Evolutionary conservation across 2,797 vertebrate species (phyloP), one percentile per base, ranked within the genome.

Genomic region (Etheostoma nigrum): DNA sequence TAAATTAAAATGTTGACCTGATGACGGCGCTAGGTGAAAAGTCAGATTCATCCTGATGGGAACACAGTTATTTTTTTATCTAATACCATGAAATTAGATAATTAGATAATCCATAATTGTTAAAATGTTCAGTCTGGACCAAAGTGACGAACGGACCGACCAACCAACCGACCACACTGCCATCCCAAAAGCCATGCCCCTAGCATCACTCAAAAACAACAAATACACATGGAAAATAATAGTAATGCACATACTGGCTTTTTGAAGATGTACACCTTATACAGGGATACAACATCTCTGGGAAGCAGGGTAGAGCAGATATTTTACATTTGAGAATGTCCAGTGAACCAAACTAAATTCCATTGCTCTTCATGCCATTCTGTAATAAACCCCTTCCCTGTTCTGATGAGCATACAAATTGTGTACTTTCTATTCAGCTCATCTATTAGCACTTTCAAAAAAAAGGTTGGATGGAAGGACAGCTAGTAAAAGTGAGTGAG

Each of bases 391-490:
- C 0, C 18, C 4, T 61, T 61, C 6, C 7, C 16, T n/a, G 4
- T 25, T 58, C 3, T 0, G 4, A 67, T 63, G 5, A 36, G 19
- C 33, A 33, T 54, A 0, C 54, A 27, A 33, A 18, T 33, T 2
- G 4, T 15, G 23, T 3, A 61, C 72, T 77, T 72, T 62, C 45
- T 54, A 9, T 42, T 62, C 16, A 58, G 11, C 25, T 33, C 0
- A 1, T 63, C 8, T 30, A 18, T 25, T 13, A 11, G 6, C 47
- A 51, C 23, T 55, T 4, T 12, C 6, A 14, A 69, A 47, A 51
- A 42, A 57, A 18, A 13, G 1, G 64, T 64, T 73, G 82, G 30
- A 90, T 82, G 83, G 82, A 90, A 86, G 81, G 51, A 71, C 72
- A 81, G 84, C 84, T 61, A 62, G 25, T 70, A 19, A 67, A 66